Evolutionary conservation across 92 coral and sea anemone species (phyloP).

Genomic region (Bergia puertoricense): DNA sequence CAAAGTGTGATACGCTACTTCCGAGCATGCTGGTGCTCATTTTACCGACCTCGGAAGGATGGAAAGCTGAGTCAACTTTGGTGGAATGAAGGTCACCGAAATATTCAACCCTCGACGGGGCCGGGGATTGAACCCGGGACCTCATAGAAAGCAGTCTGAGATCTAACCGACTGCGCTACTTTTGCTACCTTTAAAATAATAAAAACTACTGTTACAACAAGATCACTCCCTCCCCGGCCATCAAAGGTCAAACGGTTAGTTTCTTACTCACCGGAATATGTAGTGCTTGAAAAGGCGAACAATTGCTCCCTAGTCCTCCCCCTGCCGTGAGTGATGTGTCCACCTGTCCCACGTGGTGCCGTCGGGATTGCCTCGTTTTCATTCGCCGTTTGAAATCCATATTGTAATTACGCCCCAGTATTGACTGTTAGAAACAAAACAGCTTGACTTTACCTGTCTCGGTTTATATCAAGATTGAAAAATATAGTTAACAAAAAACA

Average conservation of each 20-base stretch:
- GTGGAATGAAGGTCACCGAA: too few relatives aligned
- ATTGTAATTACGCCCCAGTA: constrained; percentile 90
- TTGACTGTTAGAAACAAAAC: constrained; percentile 60
- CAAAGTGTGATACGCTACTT: too few relatives aligned
- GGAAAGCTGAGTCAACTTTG: too few relatives aligned
- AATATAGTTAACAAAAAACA: too few relatives aligned
- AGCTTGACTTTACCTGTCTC: too few relatives aligned
- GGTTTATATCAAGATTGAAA: neutral
- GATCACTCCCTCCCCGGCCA: neutral
- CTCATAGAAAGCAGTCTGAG: too few relatives aligned
- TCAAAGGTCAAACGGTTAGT: neutral
- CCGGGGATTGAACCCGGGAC: too few relatives aligned
- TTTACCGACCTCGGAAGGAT: too few relatives aligned
- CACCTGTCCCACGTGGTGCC: constrained; percentile 88
- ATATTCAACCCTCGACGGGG: too few relatives aligned
- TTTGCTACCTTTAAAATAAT: too few relatives aligned
- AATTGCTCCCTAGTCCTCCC: constrained; percentile 77
- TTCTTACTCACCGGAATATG: constrained; percentile 70
- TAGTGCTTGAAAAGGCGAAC: constrained; percentile 95
- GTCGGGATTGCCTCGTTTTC: constrained; percentile 86
- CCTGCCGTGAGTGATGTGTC: constrained; percentile 73
- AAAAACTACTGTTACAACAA: neutral
- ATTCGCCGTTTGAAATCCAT: constrained; percentile 92
- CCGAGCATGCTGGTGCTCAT: too few relatives aligned
- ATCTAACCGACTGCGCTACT: too few relatives aligned